Percentiles rank a stretch among this genome's conserved stretches.
Conservation (phyloP, 2,888 invertebrate species). For the Ornithoptera alexandrae region DNA sequence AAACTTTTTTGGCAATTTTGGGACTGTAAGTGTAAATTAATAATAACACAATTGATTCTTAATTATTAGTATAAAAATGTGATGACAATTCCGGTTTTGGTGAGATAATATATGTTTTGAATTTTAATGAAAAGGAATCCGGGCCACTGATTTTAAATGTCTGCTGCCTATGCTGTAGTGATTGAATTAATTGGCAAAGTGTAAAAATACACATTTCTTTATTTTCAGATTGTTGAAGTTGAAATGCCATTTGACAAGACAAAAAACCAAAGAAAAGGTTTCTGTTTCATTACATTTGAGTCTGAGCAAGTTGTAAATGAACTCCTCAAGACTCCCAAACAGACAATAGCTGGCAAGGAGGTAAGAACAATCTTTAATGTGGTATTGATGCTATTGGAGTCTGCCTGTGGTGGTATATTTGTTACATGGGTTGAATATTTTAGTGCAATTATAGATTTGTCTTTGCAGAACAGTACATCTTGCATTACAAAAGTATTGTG, state of each 20-base stretch:
- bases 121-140: slow-evolving; percentile 63
- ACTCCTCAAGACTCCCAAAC: slow-evolving; percentile 93
- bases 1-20: slow-evolving; percentile 94
- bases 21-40: slow-evolving; percentile 84
- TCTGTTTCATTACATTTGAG: slow-evolving; percentile 98
- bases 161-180: background rate
- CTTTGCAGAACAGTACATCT: too few species aligned
- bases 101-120: slow-evolving; percentile 68
- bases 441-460: too few species aligned
- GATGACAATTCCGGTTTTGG: slow-evolving; percentile 76
- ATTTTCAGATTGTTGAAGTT: slow-evolving; percentile 91
- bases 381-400: too few species aligned
- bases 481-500: too few species aligned
- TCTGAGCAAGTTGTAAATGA: slow-evolving; percentile 96
- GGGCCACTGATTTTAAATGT: slow-evolving; percentile 63
- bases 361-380: slow-evolving; percentile 62
- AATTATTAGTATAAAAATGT: slow-evolving; percentile 33
- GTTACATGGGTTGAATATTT: too few species aligned
- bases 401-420: too few species aligned
- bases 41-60: background rate
- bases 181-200: background rate
- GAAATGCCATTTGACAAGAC: slow-evolving; percentile 99
- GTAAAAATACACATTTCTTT: slow-evolving; percentile 21
- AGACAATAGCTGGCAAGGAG: slow-evolving; percentile 95
- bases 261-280: slow-evolving; percentile 97